phyloP scores from a whole-genome alignment of 2,797 vertebrate genomes.

The Cossypha heuglini region DNA sequence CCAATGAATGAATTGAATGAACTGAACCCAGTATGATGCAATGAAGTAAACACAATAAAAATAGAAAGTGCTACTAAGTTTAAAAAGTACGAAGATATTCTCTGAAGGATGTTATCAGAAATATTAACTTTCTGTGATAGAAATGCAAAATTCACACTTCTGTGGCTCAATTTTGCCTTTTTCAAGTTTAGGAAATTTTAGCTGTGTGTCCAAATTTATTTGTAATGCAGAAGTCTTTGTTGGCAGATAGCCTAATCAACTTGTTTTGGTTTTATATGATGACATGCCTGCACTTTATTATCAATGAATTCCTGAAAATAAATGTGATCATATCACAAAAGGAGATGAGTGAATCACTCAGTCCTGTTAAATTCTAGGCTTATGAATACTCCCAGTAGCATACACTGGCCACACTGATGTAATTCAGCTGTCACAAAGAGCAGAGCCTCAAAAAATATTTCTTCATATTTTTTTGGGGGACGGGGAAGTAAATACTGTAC shows the following conservation, averaged over 20 bases:
- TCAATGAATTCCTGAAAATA: constrained; percentile 18
- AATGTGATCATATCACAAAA: not conserved
- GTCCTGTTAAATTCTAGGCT: not conserved
- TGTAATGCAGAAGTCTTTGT: not conserved
- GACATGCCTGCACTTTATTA: not conserved
- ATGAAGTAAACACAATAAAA: not conserved
- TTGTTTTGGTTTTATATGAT: not conserved
- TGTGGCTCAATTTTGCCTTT: not conserved
- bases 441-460: not conserved
- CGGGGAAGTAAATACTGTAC: not conserved
- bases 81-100: not conserved
- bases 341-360: not conserved
- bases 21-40: not conserved
- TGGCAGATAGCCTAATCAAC: not conserved
- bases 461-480: not conserved
- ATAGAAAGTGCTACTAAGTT: not conserved
- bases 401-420: not conserved
- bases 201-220: not conserved
- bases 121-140: not conserved
- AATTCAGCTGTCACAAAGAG: constrained; percentile 4
- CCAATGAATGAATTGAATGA: not conserved
- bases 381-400: not conserved
- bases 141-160: not conserved
- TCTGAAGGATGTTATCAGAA: not conserved
- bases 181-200: not conserved